A percentile compares a stretch with the other conserved stretches of the same genome.
Conservation (phyloP, 2,888 invertebrate genomes). For the Lithophane socia region DNA sequence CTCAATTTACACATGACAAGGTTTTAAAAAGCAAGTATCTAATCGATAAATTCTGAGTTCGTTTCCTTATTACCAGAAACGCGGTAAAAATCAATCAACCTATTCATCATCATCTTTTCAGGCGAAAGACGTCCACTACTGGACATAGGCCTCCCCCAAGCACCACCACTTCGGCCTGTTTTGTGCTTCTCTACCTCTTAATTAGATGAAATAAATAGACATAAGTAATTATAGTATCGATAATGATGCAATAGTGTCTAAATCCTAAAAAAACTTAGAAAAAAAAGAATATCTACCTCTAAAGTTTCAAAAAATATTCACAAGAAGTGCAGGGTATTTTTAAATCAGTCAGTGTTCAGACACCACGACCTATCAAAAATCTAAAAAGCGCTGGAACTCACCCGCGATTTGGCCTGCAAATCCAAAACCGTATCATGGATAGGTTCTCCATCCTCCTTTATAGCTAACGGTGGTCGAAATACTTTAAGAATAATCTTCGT, state of each 20-base stretch:
- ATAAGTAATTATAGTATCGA: not conserved
- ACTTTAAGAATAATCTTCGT: constrained; percentile 71
- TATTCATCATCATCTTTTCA: no score
- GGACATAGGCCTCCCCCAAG: no score
- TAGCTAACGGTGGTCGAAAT: constrained; percentile 67
- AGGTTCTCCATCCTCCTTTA: constrained; percentile 47
- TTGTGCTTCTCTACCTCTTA: not conserved
- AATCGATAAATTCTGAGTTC: not conserved
- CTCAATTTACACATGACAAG: not conserved
- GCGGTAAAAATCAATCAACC: not conserved
- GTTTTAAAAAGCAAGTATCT: not conserved
- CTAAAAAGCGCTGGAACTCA: constrained; percentile 43
- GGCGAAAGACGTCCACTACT: no score
- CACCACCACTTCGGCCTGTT: no score
- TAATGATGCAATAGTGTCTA: not conserved
- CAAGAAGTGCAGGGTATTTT: not conserved
- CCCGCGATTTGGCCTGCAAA: constrained; percentile 42
- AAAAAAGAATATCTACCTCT: not conserved
- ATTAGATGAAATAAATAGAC: not conserved
- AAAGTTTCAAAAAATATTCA: not conserved
- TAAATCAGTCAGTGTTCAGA: not conserved
- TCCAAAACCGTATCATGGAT: constrained; percentile 2
- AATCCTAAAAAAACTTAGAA: not conserved
- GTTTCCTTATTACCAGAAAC: not conserved
- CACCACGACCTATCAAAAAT: not conserved